Base-by-base conservation (phyloP, 2,797 vertebrate genomes). In the Morelia viridis region DNA sequence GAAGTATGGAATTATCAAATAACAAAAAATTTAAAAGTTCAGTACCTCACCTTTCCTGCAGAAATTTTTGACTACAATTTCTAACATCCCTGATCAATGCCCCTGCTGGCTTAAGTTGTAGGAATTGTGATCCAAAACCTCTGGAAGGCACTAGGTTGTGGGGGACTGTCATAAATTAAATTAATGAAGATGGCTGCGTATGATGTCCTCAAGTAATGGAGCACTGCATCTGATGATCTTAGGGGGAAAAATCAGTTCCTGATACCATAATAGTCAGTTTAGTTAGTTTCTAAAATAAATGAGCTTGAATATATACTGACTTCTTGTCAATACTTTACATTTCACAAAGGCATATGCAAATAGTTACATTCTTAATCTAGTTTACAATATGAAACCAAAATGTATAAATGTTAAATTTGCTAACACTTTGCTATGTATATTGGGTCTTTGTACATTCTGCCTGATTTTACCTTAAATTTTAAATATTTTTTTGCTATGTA, bases 301-400 rank as follows among this genome's bases (percentile, higher is more conserved):
- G 96, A 96, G 97, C 96, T 97, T 97, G 96, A 97, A 93, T 94
- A 89, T 90, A 97, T 96, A 89, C 97, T 94, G 96, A 65, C 96
- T 97, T 97, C 97, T 98, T 97, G 97, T 98, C 97, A 97, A 94
- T 98, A 98, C 97, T 98, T 98, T 98, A 99, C 98, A 98, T 98
- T 98, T 98, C 97, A 98, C 97, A 98, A 98, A 98, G 98, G 98
- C 98, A 98, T 99, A 99, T 99, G 98, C 99, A 99, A 89, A 99
- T 99, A 99, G 98, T 98, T 98, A 99, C 98, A 98, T 98, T 98
- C 98, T 98, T 98, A 97, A 97, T 98, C 98, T 99, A 98, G 98
- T 99, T 99, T 99, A 99, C 99, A 98, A 98, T 98, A 98, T 97
- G 96, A 97, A 99, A 99, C 99, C 98, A 99, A 99, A 98, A 99